These are phyloP conservation scores for Coreoperca whiteheadi DNA, from an alignment of 2,113 vertebrate species.

Conservation along the genomic window DNA sequence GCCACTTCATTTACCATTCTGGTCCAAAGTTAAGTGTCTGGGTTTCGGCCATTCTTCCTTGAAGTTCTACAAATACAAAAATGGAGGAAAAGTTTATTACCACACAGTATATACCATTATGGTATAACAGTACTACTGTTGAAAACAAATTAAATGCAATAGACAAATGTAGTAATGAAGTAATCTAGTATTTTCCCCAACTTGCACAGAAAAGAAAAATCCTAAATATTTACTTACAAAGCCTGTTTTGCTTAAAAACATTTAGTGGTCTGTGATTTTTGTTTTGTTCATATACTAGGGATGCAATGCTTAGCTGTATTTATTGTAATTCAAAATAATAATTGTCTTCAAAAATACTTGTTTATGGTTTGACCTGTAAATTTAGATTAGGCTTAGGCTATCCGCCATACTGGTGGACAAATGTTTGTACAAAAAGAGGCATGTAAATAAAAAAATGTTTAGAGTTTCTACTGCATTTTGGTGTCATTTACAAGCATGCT, in stretches of 20 bases:
- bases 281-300: neutral
- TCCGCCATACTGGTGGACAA: too few relatives aligned
- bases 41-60: conserved; percentile 94
- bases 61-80: conserved; percentile 85
- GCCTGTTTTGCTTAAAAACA: neutral
- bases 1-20: conserved; percentile 92
- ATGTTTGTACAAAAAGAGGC: too few relatives aligned
- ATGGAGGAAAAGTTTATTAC: conserved; percentile 14
- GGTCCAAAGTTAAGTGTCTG: conserved; percentile 99
- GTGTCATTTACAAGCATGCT: too few relatives aligned
- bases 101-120: neutral
- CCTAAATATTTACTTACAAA: neutral
- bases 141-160: neutral
- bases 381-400: neutral
- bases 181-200: neutral
- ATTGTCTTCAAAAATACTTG: neutral
- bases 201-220: neutral
- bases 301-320: neutral
- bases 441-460: too few relatives aligned
- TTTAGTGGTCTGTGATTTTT: neutral
- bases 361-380: neutral
- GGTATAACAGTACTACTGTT: neutral
- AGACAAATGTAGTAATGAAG: neutral
- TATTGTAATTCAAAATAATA: too few relatives aligned
- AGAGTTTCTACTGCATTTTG: too few relatives aligned